Evolutionary conservation across 2,113 vertebrate genomes (phyloP), one percentile per base, ranked within the genome.

Genomic region (Phyllopteryx taeniolatus): DNA sequence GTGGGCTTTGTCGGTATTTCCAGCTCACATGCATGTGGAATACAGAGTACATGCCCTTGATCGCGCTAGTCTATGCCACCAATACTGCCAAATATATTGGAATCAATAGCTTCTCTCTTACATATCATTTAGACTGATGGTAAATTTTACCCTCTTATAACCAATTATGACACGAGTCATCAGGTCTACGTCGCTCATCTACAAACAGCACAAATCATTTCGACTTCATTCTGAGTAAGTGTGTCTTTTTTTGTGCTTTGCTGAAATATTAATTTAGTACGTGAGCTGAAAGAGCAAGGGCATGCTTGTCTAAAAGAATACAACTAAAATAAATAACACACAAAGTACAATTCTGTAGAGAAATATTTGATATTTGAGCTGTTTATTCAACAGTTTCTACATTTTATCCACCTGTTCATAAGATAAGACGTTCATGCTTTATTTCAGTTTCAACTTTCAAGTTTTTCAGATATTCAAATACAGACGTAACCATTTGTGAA

Each of bases 241-340:
- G 4, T 5, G 62, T 59, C 60, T 65, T 66, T 54, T 39, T 72
- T 62, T 63, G 69, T 20, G 68, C 43, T 46, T 54, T 68, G 70
- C 71, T 84, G 47, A 85, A 85, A 84, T 80, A 79, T 86, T 77
- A 72, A 87, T 66, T 73, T 35, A 64, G 70, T 33, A 35, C 61
- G 77, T 73, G 63, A 70, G 2, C 20, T 54, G 72, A 83, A 57
- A 64, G 78, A 85, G 86, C 67, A 82, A 82, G 85, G 80, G 72
- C 85, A 73, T 77, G 78, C 69, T 68, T 70, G 82, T 85, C 77
- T 79, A 73, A 86, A 43, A 54, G 83, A 84, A 76, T 68, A 77
- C 51, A 81, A 83, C 83, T 75, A 72, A 56, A n/a, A 56, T 56
- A 8, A 20, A 62, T n/a, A 47, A 67, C 79, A 83, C 82, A 82